phyloP scores from a whole-genome alignment of 2,888 invertebrate genomes.

The Plusia festucae region DNA sequence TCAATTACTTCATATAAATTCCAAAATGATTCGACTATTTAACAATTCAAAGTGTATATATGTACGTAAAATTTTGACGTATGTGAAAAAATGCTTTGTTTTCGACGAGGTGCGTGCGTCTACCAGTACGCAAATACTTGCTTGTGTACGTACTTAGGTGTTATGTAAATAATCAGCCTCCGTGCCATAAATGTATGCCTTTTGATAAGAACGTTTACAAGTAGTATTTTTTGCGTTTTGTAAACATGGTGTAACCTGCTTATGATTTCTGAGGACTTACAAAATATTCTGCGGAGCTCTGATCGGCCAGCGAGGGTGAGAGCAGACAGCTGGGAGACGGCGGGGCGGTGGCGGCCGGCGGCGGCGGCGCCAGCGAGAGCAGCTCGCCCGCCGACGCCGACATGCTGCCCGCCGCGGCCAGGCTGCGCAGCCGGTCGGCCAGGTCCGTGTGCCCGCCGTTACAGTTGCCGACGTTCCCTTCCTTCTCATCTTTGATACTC shows the following conservation, averaged over 20 bases:
- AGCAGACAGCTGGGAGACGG: constrained; percentile 85
- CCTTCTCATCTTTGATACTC: constrained; percentile 73
- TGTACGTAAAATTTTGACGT: constrained; percentile 18
- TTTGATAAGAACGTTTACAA: constrained; percentile 51
- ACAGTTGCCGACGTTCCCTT: constrained; percentile 65
- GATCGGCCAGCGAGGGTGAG: constrained; percentile 83
- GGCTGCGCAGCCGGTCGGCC: constrained; percentile 81
- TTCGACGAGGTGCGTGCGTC: constrained; percentile 50
- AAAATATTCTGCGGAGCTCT: constrained; percentile 82
- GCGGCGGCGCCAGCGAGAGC: constrained; percentile 84
- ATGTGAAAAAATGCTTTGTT: constrained; percentile 50
- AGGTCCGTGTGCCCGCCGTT: constrained; percentile 82
- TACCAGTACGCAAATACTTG: constrained; percentile 48
- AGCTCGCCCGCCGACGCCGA: constrained; percentile 83
- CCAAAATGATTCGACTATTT: constrained; percentile 1
- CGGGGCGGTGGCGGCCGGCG: constrained; percentile 84
- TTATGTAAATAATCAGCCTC: constrained; percentile 58
- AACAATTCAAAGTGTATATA: constrained; percentile 16
- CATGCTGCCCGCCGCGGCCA: constrained; percentile 85
- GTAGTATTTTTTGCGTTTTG: constrained; percentile 32
- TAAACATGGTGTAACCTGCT: constrained; percentile 27
- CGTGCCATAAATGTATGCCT: constrained; percentile 33
- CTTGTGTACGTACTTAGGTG: constrained; percentile 44
- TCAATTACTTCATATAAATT: neutral
- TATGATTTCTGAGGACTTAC: constrained; percentile 69